These are phyloP conservation scores for Geococcyx californianus DNA, from an alignment of 2,113 vertebrate species.

Conservation along the genomic window DNA sequence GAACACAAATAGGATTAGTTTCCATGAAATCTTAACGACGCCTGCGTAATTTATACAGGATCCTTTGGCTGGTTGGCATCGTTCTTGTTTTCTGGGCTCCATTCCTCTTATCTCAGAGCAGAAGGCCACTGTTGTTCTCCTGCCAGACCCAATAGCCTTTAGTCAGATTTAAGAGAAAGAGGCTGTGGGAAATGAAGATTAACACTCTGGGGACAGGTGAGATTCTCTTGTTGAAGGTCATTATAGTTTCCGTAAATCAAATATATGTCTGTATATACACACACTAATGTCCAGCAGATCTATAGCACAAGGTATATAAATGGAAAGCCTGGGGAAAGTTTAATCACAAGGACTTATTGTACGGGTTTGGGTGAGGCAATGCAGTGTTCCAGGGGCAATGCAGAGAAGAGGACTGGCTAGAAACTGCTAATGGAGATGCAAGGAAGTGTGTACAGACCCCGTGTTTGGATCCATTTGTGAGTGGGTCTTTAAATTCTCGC, in stretches of 20 bases:
- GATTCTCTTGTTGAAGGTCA: constrained; percentile 7
- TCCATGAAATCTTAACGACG: not conserved
- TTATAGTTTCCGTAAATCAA: not conserved
- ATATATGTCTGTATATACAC: not conserved
- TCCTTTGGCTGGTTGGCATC: not conserved
- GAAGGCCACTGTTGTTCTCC: not conserved
- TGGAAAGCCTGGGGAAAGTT: not conserved
- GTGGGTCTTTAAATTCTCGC: not conserved
- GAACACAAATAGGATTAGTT: constrained; percentile 39
- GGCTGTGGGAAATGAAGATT: constrained; percentile 29
- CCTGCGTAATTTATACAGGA: constrained; percentile 19
- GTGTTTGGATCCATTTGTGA: rapidly evolving
- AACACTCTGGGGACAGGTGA: not conserved
- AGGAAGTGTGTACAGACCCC: not conserved
- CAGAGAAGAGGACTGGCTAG: not conserved
- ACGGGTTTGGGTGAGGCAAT: not conserved
- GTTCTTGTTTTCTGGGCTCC: not conserved
- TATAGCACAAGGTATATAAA: not conserved
- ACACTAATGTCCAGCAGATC: not conserved
- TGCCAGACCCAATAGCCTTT: not conserved
- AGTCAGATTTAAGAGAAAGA: constrained; percentile 18
- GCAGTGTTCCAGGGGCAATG: not conserved
- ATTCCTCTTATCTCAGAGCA: constrained; percentile 2
- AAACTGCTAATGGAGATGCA: not conserved
- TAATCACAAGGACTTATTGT: not conserved